phyloP scores from a whole-genome alignment of 2,888 invertebrate genomes.

The Brachycybe producta region DNA sequence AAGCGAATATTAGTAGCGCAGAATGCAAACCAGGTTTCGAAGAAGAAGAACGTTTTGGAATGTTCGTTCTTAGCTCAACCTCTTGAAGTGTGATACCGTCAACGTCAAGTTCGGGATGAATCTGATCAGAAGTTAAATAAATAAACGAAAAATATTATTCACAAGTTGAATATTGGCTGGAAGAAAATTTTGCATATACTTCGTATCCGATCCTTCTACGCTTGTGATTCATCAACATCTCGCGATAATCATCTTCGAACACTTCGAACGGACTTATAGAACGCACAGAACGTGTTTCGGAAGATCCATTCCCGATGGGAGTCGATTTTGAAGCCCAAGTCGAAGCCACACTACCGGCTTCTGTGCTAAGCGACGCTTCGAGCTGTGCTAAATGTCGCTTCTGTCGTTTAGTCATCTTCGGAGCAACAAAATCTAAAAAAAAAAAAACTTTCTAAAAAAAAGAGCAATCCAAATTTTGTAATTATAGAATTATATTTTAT shows the following conservation, averaged over 20 bases:
- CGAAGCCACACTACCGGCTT: conserved; percentile 35
- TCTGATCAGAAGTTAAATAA: conserved; percentile 38
- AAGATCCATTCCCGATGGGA: not conserved
- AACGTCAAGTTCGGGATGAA: conserved; percentile 61
- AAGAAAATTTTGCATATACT: conserved; percentile 37
- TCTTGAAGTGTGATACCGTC: conserved; percentile 62
- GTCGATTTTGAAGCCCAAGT: conserved; percentile 30
- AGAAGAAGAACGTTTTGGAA: conserved; percentile 27
- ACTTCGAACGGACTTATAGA: conserved; percentile 37
- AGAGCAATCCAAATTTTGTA: not conserved
- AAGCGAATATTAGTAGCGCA: too few relatives aligned
- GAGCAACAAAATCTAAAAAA: conserved; percentile 45
- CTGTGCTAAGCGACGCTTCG: conserved; percentile 30
- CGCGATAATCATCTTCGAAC: conserved; percentile 51
- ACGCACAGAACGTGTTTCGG: not conserved
- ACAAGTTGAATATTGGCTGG: not conserved
- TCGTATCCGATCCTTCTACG: conserved; percentile 54
- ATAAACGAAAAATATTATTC: not conserved
- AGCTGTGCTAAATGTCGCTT: conserved; percentile 38
- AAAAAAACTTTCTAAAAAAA: not conserved
- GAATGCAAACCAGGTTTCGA: conserved; percentile 21
- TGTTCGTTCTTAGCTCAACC: conserved; percentile 42
- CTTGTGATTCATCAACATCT: conserved; percentile 56
- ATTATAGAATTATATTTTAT: too few relatives aligned
- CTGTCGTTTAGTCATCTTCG: conserved; percentile 45